phyloP scores from a whole-genome alignment of 92 coral and sea anemone species.

The Anthopleura xanthogrammica region DNA sequence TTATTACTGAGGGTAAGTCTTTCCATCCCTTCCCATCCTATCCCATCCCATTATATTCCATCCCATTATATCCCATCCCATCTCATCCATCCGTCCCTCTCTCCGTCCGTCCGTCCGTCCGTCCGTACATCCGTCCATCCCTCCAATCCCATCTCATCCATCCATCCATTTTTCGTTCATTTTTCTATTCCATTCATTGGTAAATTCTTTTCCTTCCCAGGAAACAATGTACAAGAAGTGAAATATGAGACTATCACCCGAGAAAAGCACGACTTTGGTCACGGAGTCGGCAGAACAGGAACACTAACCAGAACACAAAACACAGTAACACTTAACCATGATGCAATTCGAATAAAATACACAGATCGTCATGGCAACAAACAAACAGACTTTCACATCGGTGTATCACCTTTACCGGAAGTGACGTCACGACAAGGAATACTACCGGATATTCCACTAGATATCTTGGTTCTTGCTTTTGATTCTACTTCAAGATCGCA shows the following conservation, averaged over 20 bases:
- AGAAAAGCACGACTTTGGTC: slow-evolving; percentile 45
- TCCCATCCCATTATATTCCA: no score
- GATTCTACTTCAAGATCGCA: slow-evolving; percentile 74
- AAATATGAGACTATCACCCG: slow-evolving; percentile 40
- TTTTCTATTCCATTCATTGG: no score
- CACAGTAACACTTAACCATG: slow-evolving; percentile 51
- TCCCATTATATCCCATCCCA: no score
- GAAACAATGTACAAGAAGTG: slow-evolving; percentile 36
- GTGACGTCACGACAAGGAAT: slow-evolving; percentile 26
- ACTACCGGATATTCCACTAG: slow-evolving; percentile 63
- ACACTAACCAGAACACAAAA: slow-evolving; percentile 42
- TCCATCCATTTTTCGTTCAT: no score
- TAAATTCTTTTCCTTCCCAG: background rate
- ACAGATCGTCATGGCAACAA: slow-evolving; percentile 34
- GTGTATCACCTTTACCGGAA: slow-evolving; percentile 43
- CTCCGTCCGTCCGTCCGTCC: no score
- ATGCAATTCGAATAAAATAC: slow-evolving; percentile 46
- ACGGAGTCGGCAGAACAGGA: slow-evolving; percentile 49
- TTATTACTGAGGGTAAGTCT: slow-evolving; percentile 41
- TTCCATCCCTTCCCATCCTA: no score
- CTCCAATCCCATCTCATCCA: no score
- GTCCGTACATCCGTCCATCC: no score
- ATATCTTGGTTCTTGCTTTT: slow-evolving; percentile 64
- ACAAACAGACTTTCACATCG: slow-evolving; percentile 61
- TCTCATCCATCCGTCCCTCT: no score